Evolutionary conservation across 2,797 vertebrate species (phyloP).

Genomic region (Hephaestus fuliginosus): DNA sequence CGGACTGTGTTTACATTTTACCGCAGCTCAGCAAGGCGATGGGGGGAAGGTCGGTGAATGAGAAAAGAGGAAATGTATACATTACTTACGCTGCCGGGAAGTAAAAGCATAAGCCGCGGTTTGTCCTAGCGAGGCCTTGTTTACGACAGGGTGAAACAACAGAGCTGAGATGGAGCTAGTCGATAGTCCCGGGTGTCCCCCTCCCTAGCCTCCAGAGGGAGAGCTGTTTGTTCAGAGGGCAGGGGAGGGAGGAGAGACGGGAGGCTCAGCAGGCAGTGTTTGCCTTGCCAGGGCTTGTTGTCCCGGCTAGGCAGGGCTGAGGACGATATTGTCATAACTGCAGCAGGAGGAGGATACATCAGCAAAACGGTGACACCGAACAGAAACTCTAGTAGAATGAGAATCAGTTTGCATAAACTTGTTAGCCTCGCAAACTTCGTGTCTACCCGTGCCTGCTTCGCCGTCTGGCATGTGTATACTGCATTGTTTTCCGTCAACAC

Average conservation of each 20-base stretch:
- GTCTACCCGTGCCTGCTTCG: not conserved
- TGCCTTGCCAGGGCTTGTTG: slow-evolving; percentile 54
- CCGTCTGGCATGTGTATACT: slow-evolving; percentile 7
- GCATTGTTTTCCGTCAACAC: slow-evolving; percentile 33
- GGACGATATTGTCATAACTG: slow-evolving; percentile 30
- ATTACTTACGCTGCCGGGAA: slow-evolving; percentile 33
- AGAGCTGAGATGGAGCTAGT: slow-evolving; percentile 39
- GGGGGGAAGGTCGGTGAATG: slow-evolving; percentile 21
- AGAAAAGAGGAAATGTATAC: slow-evolving; percentile 44
- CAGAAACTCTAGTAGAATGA: slow-evolving; percentile 15
- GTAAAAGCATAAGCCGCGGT: slow-evolving; percentile 37
- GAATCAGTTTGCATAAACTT: slow-evolving; percentile 34
- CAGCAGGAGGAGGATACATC: slow-evolving; percentile 26
- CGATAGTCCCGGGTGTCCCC: slow-evolving; percentile 44
- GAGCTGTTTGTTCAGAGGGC: slow-evolving; percentile 70
- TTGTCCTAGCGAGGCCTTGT: slow-evolving; percentile 21
- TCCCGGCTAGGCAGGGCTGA: slow-evolving; percentile 24
- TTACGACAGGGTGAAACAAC: slow-evolving; percentile 50
- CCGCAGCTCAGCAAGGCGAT: slow-evolving; percentile 26
- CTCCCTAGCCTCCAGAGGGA: slow-evolving; percentile 54
- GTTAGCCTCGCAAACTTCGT: slow-evolving; percentile 9
- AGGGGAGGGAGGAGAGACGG: slow-evolving; percentile 41
- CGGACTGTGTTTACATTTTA: slow-evolving; percentile 66
- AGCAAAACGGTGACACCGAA: slow-evolving; percentile 35
- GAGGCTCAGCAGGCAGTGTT: slow-evolving; percentile 61